Evolutionary conservation across 2,113 vertebrate species (phyloP).

Genomic region (Gymnorhina tibicen): DNA sequence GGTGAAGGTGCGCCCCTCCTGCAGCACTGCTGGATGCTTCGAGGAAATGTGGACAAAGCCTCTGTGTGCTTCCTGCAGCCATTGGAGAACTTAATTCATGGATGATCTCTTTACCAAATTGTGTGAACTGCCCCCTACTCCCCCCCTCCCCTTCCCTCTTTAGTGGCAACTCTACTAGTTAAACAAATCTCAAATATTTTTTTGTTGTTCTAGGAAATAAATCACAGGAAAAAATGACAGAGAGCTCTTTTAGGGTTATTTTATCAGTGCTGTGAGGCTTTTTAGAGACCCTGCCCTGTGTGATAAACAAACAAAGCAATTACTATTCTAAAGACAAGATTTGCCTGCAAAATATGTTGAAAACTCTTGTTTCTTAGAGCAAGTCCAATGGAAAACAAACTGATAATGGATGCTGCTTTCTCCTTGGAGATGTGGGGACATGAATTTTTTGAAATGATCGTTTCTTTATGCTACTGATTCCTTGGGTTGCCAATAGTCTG

Average conservation of each 20-base stretch:
- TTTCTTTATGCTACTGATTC: slow-evolving; percentile 41
- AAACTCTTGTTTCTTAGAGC: neutral
- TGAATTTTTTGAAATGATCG: neutral
- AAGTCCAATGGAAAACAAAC: neutral
- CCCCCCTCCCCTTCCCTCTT: neutral
- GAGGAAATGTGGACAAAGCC: neutral
- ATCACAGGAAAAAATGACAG: neutral
- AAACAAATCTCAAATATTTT: neutral
- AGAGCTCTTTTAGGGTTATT: neutral
- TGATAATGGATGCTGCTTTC: neutral
- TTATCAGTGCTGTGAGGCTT: neutral
- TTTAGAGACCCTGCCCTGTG: neutral
- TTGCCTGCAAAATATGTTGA: neutral
- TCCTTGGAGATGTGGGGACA: neutral
- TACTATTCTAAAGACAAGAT: neutral
- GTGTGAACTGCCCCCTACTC: neutral
- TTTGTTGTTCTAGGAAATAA: neutral
- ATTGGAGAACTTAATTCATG: neutral
- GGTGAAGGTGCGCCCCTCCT: neutral
- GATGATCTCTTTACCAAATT: neutral
- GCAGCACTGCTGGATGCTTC: neutral
- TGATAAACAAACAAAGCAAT: neutral
- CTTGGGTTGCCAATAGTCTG: neutral
- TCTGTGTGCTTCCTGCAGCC: neutral
- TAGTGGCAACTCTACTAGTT: neutral